Evolutionary conservation across 2,888 invertebrate genomes (phyloP), one percentile per base, ranked within the genome.

Genomic region (Noctua comes): DNA sequence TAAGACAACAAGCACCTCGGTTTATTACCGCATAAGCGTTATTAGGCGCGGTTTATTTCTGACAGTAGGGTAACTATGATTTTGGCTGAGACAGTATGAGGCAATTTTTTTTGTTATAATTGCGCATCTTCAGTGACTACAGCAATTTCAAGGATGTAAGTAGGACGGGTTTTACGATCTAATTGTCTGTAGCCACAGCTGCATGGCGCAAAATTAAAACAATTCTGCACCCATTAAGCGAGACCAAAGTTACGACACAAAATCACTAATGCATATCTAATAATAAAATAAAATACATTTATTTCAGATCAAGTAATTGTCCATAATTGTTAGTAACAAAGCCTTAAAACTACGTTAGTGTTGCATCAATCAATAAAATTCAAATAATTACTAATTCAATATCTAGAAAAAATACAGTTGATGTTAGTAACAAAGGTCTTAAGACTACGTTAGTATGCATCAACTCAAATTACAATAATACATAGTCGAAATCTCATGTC

Each of bases 1-100:
- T 92, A 90, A 90, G 86, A 90, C 85, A 92, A 92, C 92, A 92
- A 73, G 68, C 77, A 59, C 59, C 68, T 65, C 18, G 7, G 81
- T 89, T 89, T 88, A 90, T 81, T 73, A 79, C 87, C 64, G 48
- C 79, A 83, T 81, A 86, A 83, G 88, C 86, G 73, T 85, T 88
- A 88, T 80, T 84, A 79, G 75, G 46, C 65, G 57, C 16, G 36
- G 65, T 74, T 76, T 85, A 86, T 89, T 86, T 83, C 57, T 66
- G 76, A 64, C 59, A 59, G 5, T 0, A 13, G 21, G 64, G 69
- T 68, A 7, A 48, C 83, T 70, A 80, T 62, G 11, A 62, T 70
- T 75, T 77, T 46, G 24, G 36, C 10, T 10, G 13, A 36, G 1
- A 51, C 5, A 40, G 31, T 57, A 74, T 13, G 2, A 16, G 13